phyloP scores from a whole-genome alignment of 2,888 invertebrate species.

The Micropterix aruncella region DNA sequence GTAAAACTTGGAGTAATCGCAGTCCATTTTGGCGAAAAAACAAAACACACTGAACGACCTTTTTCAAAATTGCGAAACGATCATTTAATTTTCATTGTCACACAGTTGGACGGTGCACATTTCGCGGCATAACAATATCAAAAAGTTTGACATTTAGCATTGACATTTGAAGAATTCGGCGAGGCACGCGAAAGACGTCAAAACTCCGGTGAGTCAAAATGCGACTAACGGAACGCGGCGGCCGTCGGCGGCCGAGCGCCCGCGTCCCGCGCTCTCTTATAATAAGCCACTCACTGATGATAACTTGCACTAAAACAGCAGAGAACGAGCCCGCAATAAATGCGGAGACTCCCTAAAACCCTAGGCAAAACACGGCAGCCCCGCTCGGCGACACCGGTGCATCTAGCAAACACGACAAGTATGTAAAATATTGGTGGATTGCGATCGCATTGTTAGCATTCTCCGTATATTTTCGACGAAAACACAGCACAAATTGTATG shows the following conservation, averaged over 20 bases:
- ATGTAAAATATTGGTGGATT: constrained; percentile 67
- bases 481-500: constrained; percentile 46
- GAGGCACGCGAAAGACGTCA: constrained; percentile 38
- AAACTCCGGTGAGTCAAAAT: constrained; percentile 20
- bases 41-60: too few species aligned
- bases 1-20: constrained; percentile 41
- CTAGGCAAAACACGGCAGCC: not conserved
- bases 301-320: constrained; percentile 2
- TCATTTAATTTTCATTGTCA: not conserved
- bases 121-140: not conserved
- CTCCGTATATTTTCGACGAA: constrained; percentile 49
- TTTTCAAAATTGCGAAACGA: not conserved
- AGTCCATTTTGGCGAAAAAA: constrained; percentile 34
- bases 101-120: constrained; percentile 16
- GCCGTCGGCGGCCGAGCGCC: not conserved
- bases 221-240: not conserved
- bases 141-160: constrained; percentile 39
- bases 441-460: constrained; percentile 62
- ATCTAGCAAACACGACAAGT: constrained; percentile 60
- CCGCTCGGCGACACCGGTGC: constrained; percentile 40
- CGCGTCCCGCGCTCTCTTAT: too few species aligned
- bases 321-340: constrained; percentile 3
- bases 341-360: not conserved
- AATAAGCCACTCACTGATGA: not conserved
- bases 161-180: constrained; percentile 33